Base-by-base conservation (phyloP, 2,797 vertebrate species). In the Smutsia temminckii region DNA sequence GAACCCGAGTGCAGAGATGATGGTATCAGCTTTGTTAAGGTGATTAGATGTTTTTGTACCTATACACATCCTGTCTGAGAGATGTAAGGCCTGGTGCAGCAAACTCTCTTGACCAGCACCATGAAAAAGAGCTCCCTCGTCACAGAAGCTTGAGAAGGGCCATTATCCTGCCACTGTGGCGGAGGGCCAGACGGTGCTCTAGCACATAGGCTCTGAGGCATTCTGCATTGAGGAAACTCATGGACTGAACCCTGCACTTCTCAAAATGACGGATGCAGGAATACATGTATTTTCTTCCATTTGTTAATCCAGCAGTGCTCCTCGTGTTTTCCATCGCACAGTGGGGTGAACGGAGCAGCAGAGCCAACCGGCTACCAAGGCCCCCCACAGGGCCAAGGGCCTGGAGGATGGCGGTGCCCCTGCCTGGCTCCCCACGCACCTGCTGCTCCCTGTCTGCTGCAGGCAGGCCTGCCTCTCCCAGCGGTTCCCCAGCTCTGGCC, bases 381-480 rank as follows among this genome's bases (percentile, higher is more conserved):
- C 71, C 32, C 11, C 25, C 17, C 72, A 20, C 40, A 63, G 32
- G 32, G 32, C 55, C 37, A 42, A 75, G 0, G 10, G 10, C 32
- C 27, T 8, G 4, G 69, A 14, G 1, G 18, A 2, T 1, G 23
- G 7, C 32, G 3, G 32, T 9, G 18, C 7, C 8, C 5, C 72
- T 32, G 16, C 20, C 23, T 18, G 12, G 0, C 32, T 49, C 34
- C 2, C 23, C 6, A 40, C 6, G 12, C n/a, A 10, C 13, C 61
- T 51, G 32, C 59, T 63, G 29, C 12, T 51, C 25, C 6, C 49
- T 61, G 46, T 34, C 61, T 49, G 12, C 49, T 1, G 34, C 5
- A 27, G 72, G 53, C 5, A 5, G 40, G 53, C 40, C 20, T 1
- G 16, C 55, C 40, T 74, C 83, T 6, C 3, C 34, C 83, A 55